A percentile compares a stretch with the other conserved stretches of the same genome.
Conservation (phyloP, 1,140 invertebrate species). For the Zaprionus tsacasi region DNA sequence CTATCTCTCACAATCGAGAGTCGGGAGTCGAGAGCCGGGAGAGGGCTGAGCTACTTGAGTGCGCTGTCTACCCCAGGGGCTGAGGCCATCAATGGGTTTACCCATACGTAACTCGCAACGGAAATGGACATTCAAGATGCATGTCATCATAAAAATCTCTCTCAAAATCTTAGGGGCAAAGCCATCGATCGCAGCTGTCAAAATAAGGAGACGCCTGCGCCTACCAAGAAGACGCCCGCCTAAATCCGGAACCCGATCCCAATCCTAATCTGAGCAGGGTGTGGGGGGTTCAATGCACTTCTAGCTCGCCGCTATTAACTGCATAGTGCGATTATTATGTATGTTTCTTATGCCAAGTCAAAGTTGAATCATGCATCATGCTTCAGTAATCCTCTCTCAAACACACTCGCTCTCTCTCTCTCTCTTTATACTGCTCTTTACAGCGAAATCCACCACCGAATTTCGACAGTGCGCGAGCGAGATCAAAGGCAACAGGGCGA, state of each 20-base stretch:
- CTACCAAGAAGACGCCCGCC: constrained; percentile 13
- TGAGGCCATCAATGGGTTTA: constrained; percentile 34
- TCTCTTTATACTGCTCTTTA: constrained; percentile 6
- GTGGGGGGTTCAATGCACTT: constrained; percentile 63
- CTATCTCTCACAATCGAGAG: constrained; percentile 35
- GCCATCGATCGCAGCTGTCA: constrained; percentile 62
- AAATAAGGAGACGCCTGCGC: constrained; percentile 71
- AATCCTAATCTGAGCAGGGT: not conserved
- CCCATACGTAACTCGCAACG: constrained; percentile 41
- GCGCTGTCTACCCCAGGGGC: not conserved
- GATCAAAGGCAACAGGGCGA: constrained; percentile 14
- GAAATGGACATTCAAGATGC: constrained; percentile 66
- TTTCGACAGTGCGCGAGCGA: constrained; percentile 11
- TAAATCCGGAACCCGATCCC: not conserved
- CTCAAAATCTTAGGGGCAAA: not conserved
- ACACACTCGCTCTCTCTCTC: not conserved
- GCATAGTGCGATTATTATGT: constrained; percentile 27
- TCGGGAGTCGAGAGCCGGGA: constrained; percentile 33
- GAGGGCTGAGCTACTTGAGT: constrained; percentile 42
- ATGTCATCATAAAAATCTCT: constrained; percentile 58
- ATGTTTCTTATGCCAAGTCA: constrained; percentile 18
- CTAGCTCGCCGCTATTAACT: constrained; percentile 42
- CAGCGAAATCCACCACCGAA: constrained; percentile 40
- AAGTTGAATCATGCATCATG: constrained; percentile 21
- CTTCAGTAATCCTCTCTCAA: constrained; percentile 15